Evolutionary conservation across 2,888 invertebrate genomes (phyloP), one percentile per base, ranked within the genome.

Genomic region (Halictus quadricinctus): DNA sequence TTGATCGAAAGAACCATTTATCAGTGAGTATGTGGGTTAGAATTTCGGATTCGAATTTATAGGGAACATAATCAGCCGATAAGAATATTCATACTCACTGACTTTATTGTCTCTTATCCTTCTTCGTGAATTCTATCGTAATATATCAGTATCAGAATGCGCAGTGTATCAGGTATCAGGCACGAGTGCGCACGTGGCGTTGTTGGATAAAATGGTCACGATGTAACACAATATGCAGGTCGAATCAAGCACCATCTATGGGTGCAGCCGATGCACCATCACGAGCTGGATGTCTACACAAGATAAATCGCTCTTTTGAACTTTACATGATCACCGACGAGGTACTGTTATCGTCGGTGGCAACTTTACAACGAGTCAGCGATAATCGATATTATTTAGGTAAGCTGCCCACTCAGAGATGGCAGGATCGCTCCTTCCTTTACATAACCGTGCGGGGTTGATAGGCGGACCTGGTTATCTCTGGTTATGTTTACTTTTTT

Each of bases 201-300:
- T 72, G 72, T 60, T 50, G 21, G 58, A n/a, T n/a, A 58, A n/a
- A n/a, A 58, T 58, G 50, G 29, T 72, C 50, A 77, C 15, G 8
- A 50, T 13, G 18, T 12, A 29, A 21, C 12, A 60, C 10, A 29
- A 69, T 48, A n/a, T 29, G 13, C 10, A 69, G 18, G 25, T 25
- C n/a, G 6, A 36, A 36, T 41, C 29, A 41, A 46, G 58, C 79
- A 48, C 81, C 81, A 82, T 70, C 79, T 82, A 74, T 82, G 74
- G n/a, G 41, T 48, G 13, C 10, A 74, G 13, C 2, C 0, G 3
- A 1, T 12, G 72, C 15, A 78, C 64, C 15, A 64, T 21, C 0
- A 21, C 41, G 13, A 12, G 6, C 2, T 21, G 4, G 13, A 12
- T 41, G 70, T 70, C 48, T 69, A 48, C 73, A 41, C 12, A 7